Evolutionary conservation across 2,888 invertebrate species (phyloP).

Genomic region (Rotaria macrura): DNA sequence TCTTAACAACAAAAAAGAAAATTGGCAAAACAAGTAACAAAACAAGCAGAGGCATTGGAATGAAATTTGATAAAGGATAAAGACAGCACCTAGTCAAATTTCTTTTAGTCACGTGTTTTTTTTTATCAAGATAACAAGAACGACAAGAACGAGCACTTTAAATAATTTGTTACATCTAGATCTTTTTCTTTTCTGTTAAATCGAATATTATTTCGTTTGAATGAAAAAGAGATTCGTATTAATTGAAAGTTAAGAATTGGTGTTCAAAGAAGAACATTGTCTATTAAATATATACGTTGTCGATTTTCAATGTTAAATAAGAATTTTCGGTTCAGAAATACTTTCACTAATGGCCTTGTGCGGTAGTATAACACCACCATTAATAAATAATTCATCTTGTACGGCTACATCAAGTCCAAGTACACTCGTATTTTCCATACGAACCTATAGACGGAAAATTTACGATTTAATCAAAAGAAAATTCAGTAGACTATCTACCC

Average conservation of each 20-base stretch:
- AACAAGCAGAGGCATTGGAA: not conserved
- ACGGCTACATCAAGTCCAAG: constrained; percentile 97
- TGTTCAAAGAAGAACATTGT: not conserved
- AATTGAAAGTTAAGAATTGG: not conserved
- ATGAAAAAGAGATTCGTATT: not conserved
- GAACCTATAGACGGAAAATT: constrained; percentile 52
- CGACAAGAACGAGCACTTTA: not conserved
- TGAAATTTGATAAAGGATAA: not conserved
- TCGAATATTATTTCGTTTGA: not conserved
- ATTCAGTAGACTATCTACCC: constrained; percentile 57
- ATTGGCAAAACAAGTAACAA: not conserved
- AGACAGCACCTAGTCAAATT: not conserved
- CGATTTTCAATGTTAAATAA: constrained; percentile 62
- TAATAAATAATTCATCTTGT: constrained; percentile 91
- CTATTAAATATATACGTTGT: no score
- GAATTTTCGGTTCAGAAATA: constrained; percentile 91
- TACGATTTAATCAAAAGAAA: not conserved
- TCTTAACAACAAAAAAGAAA: not conserved
- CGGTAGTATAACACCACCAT: constrained; percentile 91
- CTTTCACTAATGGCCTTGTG: constrained; percentile 86
- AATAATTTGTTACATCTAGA: no score
- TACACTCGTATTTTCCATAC: constrained; percentile 93
- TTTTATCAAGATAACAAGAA: not conserved
- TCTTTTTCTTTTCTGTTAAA: not conserved
- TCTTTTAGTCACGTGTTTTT: no score